Evolutionary conservation across 2,113 vertebrate genomes (phyloP).

Genomic region (Pterocles orientalis): DNA sequence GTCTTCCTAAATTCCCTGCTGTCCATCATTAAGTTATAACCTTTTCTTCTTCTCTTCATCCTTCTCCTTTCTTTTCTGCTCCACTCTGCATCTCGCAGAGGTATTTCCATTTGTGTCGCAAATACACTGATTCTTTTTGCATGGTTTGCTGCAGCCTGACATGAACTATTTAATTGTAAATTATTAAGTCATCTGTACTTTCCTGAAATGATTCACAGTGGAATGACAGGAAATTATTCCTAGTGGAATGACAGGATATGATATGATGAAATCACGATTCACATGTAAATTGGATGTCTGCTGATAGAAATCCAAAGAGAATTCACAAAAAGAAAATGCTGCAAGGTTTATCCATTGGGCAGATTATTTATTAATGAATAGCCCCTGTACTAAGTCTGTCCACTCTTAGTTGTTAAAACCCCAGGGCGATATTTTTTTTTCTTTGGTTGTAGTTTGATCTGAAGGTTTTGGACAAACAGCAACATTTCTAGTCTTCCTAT

Average conservation of each 20-base stretch:
- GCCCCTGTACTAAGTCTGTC: neutral
- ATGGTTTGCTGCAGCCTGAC: conserved; percentile 4
- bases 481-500: neutral
- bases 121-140: neutral
- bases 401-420: neutral
- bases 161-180: conserved; percentile 58
- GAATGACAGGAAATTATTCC: conserved; percentile 65
- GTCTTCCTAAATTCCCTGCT: neutral
- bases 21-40: neutral
- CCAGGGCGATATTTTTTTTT: neutral
- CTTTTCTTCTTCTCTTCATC: neutral
- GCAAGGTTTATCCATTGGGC: neutral
- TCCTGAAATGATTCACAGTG: conserved; percentile 41
- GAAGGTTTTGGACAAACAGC: neutral
- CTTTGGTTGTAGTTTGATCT: neutral
- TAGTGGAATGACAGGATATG: conserved; percentile 58
- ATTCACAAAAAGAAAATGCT: conserved; percentile 9
- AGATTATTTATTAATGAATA: conserved; percentile 37
- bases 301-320: conserved; percentile 33
- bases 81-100: neutral
- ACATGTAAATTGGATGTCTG: conserved; percentile 47
- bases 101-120: conserved; percentile 37
- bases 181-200: conserved; percentile 67
- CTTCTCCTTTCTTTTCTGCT: neutral
- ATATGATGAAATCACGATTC: conserved; percentile 59